Percentiles rank a stretch among this genome's conserved stretches.
These are phyloP conservation scores for Aselliscus stoliczkanus DNA, from an alignment of 2,797 vertebrate species.

Conservation along the genomic window DNA sequence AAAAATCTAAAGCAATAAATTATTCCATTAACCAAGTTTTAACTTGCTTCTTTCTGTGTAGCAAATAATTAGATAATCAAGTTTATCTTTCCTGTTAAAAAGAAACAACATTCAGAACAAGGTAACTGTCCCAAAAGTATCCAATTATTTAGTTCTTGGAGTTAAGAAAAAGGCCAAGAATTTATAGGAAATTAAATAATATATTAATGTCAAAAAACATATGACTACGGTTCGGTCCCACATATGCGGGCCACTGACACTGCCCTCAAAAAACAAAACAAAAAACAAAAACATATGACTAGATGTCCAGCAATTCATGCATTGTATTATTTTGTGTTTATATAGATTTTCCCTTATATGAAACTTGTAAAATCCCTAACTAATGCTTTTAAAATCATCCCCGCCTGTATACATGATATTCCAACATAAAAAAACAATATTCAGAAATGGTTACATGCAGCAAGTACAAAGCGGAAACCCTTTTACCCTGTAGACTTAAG, in stretches of 20 bases:
- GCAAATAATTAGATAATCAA: constrained; percentile 22
- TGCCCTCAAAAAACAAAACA: no score
- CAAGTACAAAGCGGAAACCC: neutral
- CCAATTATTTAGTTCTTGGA: neutral
- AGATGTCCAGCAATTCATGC: neutral
- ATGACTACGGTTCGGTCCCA: no score
- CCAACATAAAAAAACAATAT: neutral
- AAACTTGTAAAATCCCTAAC: constrained; percentile 24
- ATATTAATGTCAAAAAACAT: neutral
- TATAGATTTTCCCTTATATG: neutral
- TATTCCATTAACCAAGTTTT: constrained; percentile 27
- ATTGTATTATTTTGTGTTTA: neutral
- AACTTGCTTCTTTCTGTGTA: constrained; percentile 34
- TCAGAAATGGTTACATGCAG: neutral
- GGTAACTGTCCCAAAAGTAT: neutral
- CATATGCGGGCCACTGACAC: no score
- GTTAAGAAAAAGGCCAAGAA: neutral
- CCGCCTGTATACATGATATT: neutral
- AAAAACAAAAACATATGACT: neutral
- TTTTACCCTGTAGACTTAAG: neutral
- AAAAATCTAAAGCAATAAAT: constrained; percentile 15
- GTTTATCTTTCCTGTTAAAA: constrained; percentile 2
- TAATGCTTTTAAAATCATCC: constrained; percentile 10
- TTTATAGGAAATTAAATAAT: constrained; percentile 4
- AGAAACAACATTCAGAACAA: constrained; percentile 17